Evolutionary conservation across 2,797 vertebrate genomes (phyloP), one percentile per base, ranked within the genome.

Genomic region (Pipistrellus pygmaeus): DNA sequence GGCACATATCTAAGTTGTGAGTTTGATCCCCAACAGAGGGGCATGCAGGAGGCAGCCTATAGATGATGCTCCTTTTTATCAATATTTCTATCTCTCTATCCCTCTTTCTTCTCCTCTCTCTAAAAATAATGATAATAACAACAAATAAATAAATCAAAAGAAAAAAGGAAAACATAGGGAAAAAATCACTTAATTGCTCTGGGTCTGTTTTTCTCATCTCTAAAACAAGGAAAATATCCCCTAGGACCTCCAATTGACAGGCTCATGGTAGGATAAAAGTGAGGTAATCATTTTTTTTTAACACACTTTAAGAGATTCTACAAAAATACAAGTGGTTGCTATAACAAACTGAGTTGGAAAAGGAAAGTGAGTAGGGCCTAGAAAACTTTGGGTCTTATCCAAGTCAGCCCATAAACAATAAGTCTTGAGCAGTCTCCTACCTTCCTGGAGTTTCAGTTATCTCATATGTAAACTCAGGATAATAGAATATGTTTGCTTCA

Each of bases 401-500:
- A 96, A 85, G 23, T 88, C 23, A 75, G 72, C 35, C 35, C 90
- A 66, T 90, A 93, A 95, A 81, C 51, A 82, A 85, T 94, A 76
- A 95, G 88, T 95, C 85, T 88, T 76, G 23, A 81, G 60, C 93
- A 81, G 75, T 89, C 73, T 94, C 17, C 85, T 92, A 72, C 64
- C 62, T 89, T 94, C 75, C 38, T 18, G 51, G 57, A 85, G 73
- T 35, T 30, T 95, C 57, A 8, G 60, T 72, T 91, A 93, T 83
- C 81, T 95, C 84, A 81, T 83, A 66, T 92, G 80, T 83, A 96
- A 97, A 90, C 3, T 44, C 23, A 35, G 1, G 5, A 82, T 93
- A 90, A 85, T 71, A 90, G 93, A 93, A 64, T 93, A 89, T 95
- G 85, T 93, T 94, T 87, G 77, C 80, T 95, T 89, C 89, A 86